A percentile compares a stretch with the other conserved stretches of the same genome.
These are phyloP conservation scores for Actinostola sp. DNA, from an alignment of 92 coral and sea anemone genomes.

Conservation along the genomic window DNA sequence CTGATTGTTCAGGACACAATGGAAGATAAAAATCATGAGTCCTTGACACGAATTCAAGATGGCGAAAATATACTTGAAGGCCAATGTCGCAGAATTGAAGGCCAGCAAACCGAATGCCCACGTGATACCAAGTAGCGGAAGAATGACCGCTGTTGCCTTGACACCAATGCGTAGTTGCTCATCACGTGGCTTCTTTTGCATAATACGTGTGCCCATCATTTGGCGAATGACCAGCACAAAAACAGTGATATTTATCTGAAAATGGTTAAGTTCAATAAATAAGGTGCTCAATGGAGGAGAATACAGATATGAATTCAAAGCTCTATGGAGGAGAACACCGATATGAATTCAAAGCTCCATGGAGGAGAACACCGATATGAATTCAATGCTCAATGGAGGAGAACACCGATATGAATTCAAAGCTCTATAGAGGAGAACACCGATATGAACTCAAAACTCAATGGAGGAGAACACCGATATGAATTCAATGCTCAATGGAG, in stretches of 20 bases:
- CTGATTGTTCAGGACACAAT: conserved; percentile 90
- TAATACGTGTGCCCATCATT: conserved; percentile 86
- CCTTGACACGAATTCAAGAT: conserved; percentile 86
- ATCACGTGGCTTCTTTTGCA: conserved; percentile 70
- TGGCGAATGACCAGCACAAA: conserved; percentile 81
- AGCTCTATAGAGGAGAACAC: too few species aligned
- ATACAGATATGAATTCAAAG: too few species aligned
- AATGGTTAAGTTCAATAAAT: too few species aligned
- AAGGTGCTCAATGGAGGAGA: too few species aligned
- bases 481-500: too few species aligned
- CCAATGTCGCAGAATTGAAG: conserved; percentile 73
- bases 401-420: too few species aligned
- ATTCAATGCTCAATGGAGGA: too few species aligned
- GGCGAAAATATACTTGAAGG: conserved; percentile 84
- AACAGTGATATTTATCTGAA: conserved; percentile 77
- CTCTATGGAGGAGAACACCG: too few species aligned
- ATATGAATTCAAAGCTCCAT: too few species aligned
- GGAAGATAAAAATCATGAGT: conserved; percentile 88
- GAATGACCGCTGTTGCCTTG: conserved; percentile 90
- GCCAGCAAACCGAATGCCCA: conserved; percentile 93
- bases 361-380: too few species aligned
- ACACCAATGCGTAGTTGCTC: conserved; percentile 83
- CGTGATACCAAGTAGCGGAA: conserved; percentile 91
- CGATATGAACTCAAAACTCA: too few species aligned
- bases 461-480: too few species aligned